Evolutionary conservation across 2,888 invertebrate genomes (phyloP).

Genomic region (Agrotis segetum): DNA sequence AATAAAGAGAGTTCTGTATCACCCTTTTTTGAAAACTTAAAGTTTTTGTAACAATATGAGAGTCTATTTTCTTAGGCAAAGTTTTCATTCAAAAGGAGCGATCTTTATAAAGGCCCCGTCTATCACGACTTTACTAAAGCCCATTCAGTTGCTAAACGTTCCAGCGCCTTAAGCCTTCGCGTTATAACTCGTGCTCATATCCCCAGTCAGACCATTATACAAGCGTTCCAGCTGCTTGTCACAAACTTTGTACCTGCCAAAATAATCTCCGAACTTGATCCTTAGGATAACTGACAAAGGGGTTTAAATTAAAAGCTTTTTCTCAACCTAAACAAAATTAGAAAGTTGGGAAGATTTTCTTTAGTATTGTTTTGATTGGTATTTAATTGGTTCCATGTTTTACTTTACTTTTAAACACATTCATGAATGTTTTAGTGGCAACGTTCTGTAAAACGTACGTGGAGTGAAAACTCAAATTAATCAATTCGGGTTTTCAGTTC

Average conservation of each 20-base stretch:
- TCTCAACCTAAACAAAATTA: conserved; percentile 8
- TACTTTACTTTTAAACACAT: background rate
- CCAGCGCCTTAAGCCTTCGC: conserved; percentile 28
- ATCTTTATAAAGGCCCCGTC: background rate
- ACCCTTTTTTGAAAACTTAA: background rate
- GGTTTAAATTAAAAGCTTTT: conserved; percentile 39
- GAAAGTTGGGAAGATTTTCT: conserved; percentile 10
- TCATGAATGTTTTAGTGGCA: conserved; percentile 1
- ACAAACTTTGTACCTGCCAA: conserved; percentile 45
- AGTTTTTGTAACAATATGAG: background rate
- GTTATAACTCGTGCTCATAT: conserved; percentile 17
- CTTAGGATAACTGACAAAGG: conserved; percentile 37
- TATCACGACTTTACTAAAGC: background rate
- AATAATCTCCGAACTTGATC: conserved; percentile 42
- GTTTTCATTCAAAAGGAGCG: background rate
- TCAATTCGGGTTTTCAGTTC: background rate
- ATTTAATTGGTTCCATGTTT: background rate
- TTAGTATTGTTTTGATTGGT: background rate
- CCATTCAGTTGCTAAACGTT: conserved; percentile 41
- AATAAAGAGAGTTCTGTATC: background rate
- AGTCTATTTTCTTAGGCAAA: background rate
- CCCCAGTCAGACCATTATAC: conserved; percentile 17
- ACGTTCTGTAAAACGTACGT: conserved; percentile 13
- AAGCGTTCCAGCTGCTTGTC: conserved; percentile 15
- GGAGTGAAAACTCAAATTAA: conserved; percentile 27